Conservation (phyloP, 2,797 vertebrate species). For the Myiothlypis coronata region DNA sequence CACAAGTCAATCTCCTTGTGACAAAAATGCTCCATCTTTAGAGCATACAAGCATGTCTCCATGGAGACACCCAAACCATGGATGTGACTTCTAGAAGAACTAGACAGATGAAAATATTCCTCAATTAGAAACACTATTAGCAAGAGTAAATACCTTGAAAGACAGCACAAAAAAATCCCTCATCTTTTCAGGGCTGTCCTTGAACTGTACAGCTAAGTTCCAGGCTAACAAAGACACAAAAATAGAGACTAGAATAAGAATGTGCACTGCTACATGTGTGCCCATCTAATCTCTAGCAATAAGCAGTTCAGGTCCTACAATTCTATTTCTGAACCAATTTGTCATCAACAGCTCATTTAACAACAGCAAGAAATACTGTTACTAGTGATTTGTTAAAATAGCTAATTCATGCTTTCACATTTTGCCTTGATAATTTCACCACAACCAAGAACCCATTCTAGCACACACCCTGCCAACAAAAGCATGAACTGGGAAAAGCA, state of each 20-base stretch:
- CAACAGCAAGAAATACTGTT: neutral
- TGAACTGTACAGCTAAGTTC: slow-evolving; percentile 87
- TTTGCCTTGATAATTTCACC: neutral
- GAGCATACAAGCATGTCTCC: neutral
- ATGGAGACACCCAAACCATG: neutral
- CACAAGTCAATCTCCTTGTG: neutral
- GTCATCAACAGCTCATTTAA: neutral
- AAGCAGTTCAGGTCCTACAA: neutral
- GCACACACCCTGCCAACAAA: neutral
- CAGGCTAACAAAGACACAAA: slow-evolving; percentile 81
- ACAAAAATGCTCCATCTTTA: neutral
- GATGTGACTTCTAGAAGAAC: neutral
- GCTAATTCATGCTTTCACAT: neutral
- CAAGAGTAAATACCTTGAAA: slow-evolving; percentile 79
- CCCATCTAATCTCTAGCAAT: neutral
- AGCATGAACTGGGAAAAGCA: neutral
- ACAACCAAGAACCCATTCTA: neutral
- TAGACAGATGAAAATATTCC: neutral
- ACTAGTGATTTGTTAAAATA: neutral
- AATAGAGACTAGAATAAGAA: neutral
- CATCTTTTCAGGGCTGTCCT: slow-evolving; percentile 79
- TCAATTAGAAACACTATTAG: neutral
- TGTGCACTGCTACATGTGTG: neutral
- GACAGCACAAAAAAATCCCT: slow-evolving; percentile 90
- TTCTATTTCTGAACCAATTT: neutral